These are phyloP conservation scores for Pelochelys cantorii DNA, from an alignment of 2,797 vertebrate genomes.

Conservation along the genomic window DNA sequence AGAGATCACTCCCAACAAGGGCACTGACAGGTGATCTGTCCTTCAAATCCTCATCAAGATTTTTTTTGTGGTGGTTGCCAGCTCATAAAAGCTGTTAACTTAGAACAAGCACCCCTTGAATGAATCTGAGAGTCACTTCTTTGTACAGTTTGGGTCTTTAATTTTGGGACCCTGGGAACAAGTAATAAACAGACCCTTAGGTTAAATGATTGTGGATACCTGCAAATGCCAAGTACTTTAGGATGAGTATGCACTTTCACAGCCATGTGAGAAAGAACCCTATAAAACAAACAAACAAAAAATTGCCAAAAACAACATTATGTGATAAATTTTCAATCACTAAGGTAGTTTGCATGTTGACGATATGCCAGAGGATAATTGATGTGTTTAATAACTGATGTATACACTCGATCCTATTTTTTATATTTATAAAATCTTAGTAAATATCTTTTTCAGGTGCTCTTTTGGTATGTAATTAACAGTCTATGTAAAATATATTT, in stretches of 20 bases:
- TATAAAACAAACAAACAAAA: background rate
- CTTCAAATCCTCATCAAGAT: background rate
- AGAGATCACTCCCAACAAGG: background rate
- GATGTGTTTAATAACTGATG: background rate
- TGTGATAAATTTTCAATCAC: background rate
- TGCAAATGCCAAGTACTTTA: background rate
- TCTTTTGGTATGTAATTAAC: background rate
- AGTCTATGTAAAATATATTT: background rate
- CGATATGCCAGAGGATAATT: background rate
- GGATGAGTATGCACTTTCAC: background rate
- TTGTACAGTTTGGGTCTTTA: background rate
- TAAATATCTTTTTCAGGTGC: constrained; percentile 36
- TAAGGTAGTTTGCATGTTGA: background rate
- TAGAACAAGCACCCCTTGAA: background rate
- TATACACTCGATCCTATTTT: background rate
- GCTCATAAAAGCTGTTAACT: background rate
- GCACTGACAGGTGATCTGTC: background rate
- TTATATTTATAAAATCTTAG: constrained; percentile 1
- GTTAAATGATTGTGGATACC: background rate
- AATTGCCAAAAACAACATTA: constrained; percentile 3
- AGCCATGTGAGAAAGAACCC: background rate
- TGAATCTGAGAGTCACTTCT: background rate
- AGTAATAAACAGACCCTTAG: background rate
- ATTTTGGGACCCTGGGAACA: background rate
- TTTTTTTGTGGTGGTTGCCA: background rate